A percentile compares a stretch with the other conserved stretches of the same genome.
Evolutionary conservation across 2,113 vertebrate genomes (phyloP).

Genomic region (Pseudorhombus dupliciocellatus): DNA sequence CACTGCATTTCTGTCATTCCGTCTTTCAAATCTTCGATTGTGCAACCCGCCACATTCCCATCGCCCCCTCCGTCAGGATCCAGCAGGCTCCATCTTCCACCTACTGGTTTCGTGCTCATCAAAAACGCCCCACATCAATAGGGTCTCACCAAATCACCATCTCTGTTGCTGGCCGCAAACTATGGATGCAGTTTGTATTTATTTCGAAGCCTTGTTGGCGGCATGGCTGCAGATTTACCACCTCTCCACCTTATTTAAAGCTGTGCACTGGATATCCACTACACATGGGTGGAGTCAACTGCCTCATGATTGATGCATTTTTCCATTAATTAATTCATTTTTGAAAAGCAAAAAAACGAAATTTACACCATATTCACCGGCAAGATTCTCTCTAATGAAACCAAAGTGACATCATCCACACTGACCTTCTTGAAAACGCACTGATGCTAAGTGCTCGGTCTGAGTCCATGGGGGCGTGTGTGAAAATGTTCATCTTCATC

Average conservation of each 20-base stretch:
- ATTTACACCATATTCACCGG: neutral
- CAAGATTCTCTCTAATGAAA: neutral
- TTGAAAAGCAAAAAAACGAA: neutral
- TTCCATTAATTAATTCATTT: neutral
- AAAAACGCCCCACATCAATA: neutral
- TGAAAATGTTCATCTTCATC: constrained; percentile 24
- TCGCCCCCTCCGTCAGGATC: neutral
- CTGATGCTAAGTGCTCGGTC: neutral
- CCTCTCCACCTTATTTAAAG: neutral
- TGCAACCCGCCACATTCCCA: neutral
- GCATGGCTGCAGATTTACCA: neutral
- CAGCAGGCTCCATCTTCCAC: neutral
- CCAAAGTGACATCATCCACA: neutral
- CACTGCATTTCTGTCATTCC: neutral
- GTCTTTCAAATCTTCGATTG: neutral
- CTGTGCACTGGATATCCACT: neutral
- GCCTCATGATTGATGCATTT: neutral
- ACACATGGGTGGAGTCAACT: neutral
- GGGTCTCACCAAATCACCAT: neutral
- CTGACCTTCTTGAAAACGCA: neutral
- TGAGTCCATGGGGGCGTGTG: constrained; percentile 4
- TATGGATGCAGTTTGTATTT: neutral
- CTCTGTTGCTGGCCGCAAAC: neutral
- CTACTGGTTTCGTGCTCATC: neutral
- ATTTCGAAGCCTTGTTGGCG: neutral